A percentile compares a stretch with the other conserved stretches of the same genome.
These are phyloP conservation scores for Hypsopygia costalis DNA, from an alignment of 2,888 invertebrate species.

Conservation along the genomic window DNA sequence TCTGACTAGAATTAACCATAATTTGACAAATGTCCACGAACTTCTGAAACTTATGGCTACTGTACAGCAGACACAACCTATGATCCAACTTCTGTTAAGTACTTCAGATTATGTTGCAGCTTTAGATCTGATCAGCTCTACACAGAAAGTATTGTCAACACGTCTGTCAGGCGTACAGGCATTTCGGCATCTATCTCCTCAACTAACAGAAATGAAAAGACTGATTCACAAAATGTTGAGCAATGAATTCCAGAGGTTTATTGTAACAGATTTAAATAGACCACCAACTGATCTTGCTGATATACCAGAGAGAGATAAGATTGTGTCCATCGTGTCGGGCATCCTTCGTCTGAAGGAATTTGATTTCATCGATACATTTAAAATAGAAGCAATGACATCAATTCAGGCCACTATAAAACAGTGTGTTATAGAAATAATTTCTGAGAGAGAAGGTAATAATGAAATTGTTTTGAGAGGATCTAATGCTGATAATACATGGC, in stretches of 20 bases:
- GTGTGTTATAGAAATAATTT: slow-evolving; percentile 87
- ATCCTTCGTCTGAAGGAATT: slow-evolving; percentile 92
- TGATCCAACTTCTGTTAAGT: slow-evolving; percentile 95
- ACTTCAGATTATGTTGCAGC: slow-evolving; percentile 99
- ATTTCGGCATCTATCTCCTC: slow-evolving; percentile 96
- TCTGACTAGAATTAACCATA: slow-evolving; percentile 83
- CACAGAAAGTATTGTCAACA: slow-evolving; percentile 95
- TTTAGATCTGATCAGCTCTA: slow-evolving; percentile 96
- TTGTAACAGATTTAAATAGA: slow-evolving; percentile 94
- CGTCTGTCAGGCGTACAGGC: slow-evolving; percentile 96
- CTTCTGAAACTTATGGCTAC: slow-evolving; percentile 95
- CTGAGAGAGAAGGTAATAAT: slow-evolving; percentile 64
- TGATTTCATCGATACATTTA: slow-evolving; percentile 92
- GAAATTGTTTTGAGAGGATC: slow-evolving; percentile 70
- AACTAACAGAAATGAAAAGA: slow-evolving; percentile 96
- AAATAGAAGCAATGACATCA: slow-evolving; percentile 93
- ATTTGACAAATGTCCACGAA: slow-evolving; percentile 84
- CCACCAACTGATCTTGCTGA: slow-evolving; percentile 81
- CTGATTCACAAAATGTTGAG: slow-evolving; percentile 98
- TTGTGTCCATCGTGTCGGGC: slow-evolving; percentile 93
- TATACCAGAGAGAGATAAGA: slow-evolving; percentile 90
- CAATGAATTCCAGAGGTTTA: slow-evolving; percentile 95
- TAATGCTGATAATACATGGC: slow-evolving; percentile 66
- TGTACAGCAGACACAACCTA: slow-evolving; percentile 98
- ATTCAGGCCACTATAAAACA: slow-evolving; percentile 94